Evolutionary conservation across 2,888 invertebrate genomes (phyloP), one percentile per base, ranked within the genome.

Genomic region (Drosophila leonis): DNA sequence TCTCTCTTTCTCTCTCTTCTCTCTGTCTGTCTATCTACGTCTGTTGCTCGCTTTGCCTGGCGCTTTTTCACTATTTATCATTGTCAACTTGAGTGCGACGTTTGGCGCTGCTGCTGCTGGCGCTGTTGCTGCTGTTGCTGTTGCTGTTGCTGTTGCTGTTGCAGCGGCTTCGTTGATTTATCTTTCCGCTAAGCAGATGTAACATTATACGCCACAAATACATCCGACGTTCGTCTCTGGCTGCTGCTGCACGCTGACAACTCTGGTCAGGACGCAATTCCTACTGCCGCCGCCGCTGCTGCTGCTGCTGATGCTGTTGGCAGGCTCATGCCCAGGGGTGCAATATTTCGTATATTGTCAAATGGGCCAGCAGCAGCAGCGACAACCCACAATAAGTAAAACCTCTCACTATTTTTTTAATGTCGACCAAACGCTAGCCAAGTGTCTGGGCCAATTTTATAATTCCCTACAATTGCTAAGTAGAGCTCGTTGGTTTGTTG

Each of bases 121-220:
- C 33, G 57, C 12, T 62, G 63, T 9, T 64, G 66, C 8, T 65
- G 72, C 12, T 46, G 64, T 8, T 51, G 69, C 4, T 51, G 72
- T 6, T 48, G 65, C 18, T 48, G 48, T 2, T n/a, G 62, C 31
- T 49, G 48, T 12, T 64, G 62, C 15, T 56, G 69, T 42, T 67
- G 59, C 35, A 70, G 48, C 57, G 62, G 76, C 85, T 80, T 69
- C 81, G 86, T 86, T 86, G 86, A 86, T 86, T 86, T 86, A 90
- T 86, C 86, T 86, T 90, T 86, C 86, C 88, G 86, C 86, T 86
- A 86, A 86, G 86, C 86, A 86, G 86, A 86, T 86, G 86, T 86
- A 86, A 86, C 86, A 86, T 86, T 86, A 86, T 87, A 86, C 88
- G 86, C 86, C 90, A 88, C 86, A 87, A 90, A 87, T 87, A 87